Base-by-base conservation (phyloP, 2,797 vertebrate genomes). In the Triplophysa bombifrons region DNA sequence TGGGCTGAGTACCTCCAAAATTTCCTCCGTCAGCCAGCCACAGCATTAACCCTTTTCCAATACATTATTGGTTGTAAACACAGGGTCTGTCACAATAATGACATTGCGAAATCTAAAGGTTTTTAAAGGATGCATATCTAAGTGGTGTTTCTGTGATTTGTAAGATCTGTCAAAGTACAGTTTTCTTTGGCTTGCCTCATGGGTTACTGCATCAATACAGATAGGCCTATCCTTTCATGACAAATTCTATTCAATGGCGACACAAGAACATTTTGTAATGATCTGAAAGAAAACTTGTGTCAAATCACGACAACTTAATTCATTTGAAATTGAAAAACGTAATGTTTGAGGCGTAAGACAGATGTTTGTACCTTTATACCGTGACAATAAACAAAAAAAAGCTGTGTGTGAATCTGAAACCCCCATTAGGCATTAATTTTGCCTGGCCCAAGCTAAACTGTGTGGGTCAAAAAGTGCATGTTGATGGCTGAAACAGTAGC, bases 401-500 rank as follows among this genome's bases (percentile, higher is more conserved):
- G 14, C 25, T 61, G 30, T 17, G 25, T 30, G 58, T 14, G 16
- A 25, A 30, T 9, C 25, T 27, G 53, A 19, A 60, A 60, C 56
- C n/a, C 25, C 27, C 27, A 60, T 60, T 22, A 63, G 17, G 60
- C 60, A 8, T 16, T 27, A 61, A 34, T 1, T 51, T 51, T 16
- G 16, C 50, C 17, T 19, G 50, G 50, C 14, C 16, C 3, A 16
- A 7, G 50, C 50, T 61, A 27, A 3, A 30, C 4, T 30, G 4
- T 80, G 74, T 46, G 17, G 13, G 14, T 48, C 19, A 48, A 20
- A 72, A 53, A 56, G 30, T 8, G 30, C 19, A 22, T 69, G 22
- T 72, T 17, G 14, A 10, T 34, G 55, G n/a, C 17, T 25, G 4
- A 56, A 75, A 58, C 72, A 61, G 63, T 67, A 56, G 25, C 25